Evolutionary conservation across 2,797 vertebrate genomes (phyloP).

Genomic region (Kryptolebias ocellatus): DNA sequence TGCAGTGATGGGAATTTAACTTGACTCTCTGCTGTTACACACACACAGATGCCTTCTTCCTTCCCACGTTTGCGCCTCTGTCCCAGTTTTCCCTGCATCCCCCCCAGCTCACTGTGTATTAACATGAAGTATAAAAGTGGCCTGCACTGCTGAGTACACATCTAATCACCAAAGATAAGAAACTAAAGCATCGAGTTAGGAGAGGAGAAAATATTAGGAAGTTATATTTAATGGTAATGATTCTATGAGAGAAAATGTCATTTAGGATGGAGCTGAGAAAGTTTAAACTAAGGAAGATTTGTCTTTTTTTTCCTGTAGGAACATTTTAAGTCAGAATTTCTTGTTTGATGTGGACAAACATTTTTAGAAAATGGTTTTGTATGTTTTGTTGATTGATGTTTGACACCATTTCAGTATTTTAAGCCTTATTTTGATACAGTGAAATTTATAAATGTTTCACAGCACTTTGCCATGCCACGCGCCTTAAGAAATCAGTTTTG

Average conservation of each 20-base stretch:
- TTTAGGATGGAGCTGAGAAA: conserved; percentile 18
- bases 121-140: conserved; percentile 12
- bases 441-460: conserved; percentile 34
- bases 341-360: conserved; percentile 16
- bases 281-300: conserved; percentile 20
- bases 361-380: conserved; percentile 5
- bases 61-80: conserved; percentile 25
- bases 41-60: conserved; percentile 67
- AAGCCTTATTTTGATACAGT: conserved; percentile 13
- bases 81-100: conserved; percentile 40
- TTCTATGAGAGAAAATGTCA: conserved; percentile 17
- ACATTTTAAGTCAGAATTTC: conserved; percentile 5
- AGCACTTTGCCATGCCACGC: conserved; percentile 4
- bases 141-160: neutral
- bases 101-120: conserved; percentile 42
- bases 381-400: neutral
- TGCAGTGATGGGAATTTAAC: conserved; percentile 7
- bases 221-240: conserved; percentile 23
- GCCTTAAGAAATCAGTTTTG: conserved; percentile 31
- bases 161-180: conserved; percentile 54
- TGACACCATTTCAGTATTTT: conserved; percentile 54
- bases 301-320: conserved; percentile 24
- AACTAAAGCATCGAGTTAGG: conserved; percentile 4
- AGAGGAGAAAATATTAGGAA: neutral
- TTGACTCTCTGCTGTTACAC: conserved; percentile 32